Evolutionary conservation across 2,113 vertebrate species (phyloP).

Genomic region (Heterotis niloticus): DNA sequence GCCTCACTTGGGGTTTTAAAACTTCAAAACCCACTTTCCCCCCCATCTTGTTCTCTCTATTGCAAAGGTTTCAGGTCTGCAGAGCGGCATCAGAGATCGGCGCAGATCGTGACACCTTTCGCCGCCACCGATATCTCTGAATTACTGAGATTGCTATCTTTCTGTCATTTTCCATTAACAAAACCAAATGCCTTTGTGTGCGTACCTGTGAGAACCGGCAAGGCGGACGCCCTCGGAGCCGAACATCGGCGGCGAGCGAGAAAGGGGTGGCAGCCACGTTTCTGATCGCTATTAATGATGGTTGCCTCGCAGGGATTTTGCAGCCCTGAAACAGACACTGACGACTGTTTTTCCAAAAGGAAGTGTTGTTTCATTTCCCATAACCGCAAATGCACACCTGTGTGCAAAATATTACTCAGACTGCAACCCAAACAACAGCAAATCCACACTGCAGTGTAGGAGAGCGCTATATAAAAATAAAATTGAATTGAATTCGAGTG

Average conservation of each 20-base stretch:
- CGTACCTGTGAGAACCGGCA: neutral
- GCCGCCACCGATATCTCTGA: constrained; percentile 42
- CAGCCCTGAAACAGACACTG: neutral
- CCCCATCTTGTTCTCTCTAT: neutral
- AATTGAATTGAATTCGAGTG: too few species aligned
- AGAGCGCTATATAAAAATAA: too few species aligned
- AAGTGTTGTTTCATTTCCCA: constrained; percentile 1
- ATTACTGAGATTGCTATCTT: constrained; percentile 49
- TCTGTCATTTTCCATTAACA: constrained; percentile 52
- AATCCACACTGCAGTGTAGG: too few species aligned
- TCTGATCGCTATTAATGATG: neutral
- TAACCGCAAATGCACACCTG: too few species aligned
- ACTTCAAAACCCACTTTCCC: constrained; percentile 3
- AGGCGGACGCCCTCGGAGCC: neutral
- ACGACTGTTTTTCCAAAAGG: neutral
- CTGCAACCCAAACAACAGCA: too few species aligned
- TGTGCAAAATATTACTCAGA: too few species aligned
- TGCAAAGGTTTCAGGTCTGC: constrained; percentile 30
- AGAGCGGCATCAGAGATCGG: constrained; percentile 21
- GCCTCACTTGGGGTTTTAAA: neutral
- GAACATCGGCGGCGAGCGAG: neutral
- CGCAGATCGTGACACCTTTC: neutral
- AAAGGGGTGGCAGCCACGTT: neutral
- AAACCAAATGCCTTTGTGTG: constrained; percentile 27
- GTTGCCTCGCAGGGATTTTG: neutral